Percentiles rank a stretch among this genome's conserved stretches.
Conservation (phyloP, 2,888 invertebrate genomes). For the Melanargia galathea region DNA sequence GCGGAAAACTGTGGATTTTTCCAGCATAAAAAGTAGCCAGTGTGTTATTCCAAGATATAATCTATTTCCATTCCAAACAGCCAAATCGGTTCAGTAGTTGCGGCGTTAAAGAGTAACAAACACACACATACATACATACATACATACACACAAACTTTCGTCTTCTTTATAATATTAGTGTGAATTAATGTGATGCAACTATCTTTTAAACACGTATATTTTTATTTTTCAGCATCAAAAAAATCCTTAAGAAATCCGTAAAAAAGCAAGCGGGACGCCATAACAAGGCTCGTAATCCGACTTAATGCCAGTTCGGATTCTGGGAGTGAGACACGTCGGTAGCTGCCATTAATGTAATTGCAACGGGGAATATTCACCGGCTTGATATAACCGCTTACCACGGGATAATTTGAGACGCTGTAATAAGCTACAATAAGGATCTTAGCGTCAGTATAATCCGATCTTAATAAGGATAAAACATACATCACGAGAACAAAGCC, state of each 20-base stretch:
- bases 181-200: too few species aligned
- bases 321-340: constrained; percentile 47
- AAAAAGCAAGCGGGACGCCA: constrained; percentile 32
- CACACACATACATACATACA: too few species aligned
- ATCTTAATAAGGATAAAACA: neutral
- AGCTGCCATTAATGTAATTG: constrained; percentile 56
- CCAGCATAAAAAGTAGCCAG: too few species aligned
- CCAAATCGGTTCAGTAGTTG: too few species aligned
- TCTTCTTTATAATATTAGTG: too few species aligned
- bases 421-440: constrained; percentile 8
- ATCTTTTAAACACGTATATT: too few species aligned
- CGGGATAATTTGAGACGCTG: constrained; percentile 15
- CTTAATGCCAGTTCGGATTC: constrained; percentile 39
- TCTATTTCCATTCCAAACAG: too few species aligned
- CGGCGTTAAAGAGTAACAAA: too few species aligned
- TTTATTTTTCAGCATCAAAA: too few species aligned
- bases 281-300: constrained; percentile 37
- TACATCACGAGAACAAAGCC: neutral
- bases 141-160: too few species aligned
- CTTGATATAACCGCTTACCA: constrained; percentile 16
- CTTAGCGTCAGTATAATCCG: constrained; percentile 4
- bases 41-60: too few species aligned
- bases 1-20: too few species aligned
- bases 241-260: constrained; percentile 31
- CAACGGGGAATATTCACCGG: constrained; percentile 55